Percentiles rank a stretch among this genome's conserved stretches.
Evolutionary conservation across 2,888 invertebrate species (phyloP).

Genomic region (Hirtodrosophila duncani): DNA sequence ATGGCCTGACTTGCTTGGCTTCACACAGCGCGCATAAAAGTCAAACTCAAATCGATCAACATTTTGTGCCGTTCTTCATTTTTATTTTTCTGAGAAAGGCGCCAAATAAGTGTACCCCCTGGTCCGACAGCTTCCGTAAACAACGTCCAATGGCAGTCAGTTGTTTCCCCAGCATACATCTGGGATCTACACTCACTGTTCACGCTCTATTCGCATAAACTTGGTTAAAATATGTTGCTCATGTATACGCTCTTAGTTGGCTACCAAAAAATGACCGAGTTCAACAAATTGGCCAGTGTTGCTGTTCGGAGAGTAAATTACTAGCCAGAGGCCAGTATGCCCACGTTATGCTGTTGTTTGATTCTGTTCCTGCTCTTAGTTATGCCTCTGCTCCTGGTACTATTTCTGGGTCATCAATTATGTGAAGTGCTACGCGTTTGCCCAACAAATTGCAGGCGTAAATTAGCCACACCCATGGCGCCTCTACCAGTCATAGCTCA

Average conservation of each 20-base stretch:
- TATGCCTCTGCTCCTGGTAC: constrained; percentile 21
- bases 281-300: constrained; percentile 12
- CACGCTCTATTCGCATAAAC: constrained; percentile 36
- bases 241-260: constrained; percentile 56
- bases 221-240: constrained; percentile 53
- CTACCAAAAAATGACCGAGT: constrained; percentile 31
- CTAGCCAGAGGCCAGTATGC: constrained; percentile 28
- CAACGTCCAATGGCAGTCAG: constrained; percentile 39
- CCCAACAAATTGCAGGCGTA: constrained; percentile 56
- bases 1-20: too few species aligned
- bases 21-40: constrained; percentile 25
- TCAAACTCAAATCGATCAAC: constrained; percentile 51
- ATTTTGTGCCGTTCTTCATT: constrained; percentile 20
- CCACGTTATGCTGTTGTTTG: constrained; percentile 23
- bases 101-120: constrained; percentile 42
- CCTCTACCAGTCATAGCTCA: constrained; percentile 25
- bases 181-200: constrained; percentile 4
- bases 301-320: constrained; percentile 33
- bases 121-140: constrained; percentile 47
- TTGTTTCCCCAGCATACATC: too few species aligned
- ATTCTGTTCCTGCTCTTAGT: too few species aligned
- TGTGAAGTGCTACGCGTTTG: constrained; percentile 44
- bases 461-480: constrained; percentile 38
- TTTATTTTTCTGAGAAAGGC: constrained; percentile 23
- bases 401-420: constrained; percentile 50